These are phyloP conservation scores for Meandrina meandrites DNA, from an alignment of 92 coral and sea anemone species.

Conservation along the genomic window DNA sequence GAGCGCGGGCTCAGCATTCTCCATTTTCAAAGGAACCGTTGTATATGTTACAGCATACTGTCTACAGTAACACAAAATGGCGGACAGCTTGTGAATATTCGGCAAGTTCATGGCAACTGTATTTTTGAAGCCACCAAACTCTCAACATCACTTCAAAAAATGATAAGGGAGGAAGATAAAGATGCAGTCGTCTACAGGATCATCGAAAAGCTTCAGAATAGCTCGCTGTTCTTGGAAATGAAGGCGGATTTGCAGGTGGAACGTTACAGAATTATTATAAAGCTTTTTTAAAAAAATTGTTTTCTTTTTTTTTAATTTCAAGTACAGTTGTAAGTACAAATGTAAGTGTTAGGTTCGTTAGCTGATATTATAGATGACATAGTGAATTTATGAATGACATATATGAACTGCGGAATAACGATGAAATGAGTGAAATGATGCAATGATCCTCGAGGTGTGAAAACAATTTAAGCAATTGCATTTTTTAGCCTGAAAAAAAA, in stretches of 20 bases:
- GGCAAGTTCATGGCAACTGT: slow-evolving; percentile 1
- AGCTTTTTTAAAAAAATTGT: too few species aligned
- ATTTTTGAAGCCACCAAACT: background rate
- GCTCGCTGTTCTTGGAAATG: slow-evolving; percentile 63
- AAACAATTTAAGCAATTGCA: too few species aligned
- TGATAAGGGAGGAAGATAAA: slow-evolving; percentile 36
- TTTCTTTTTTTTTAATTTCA: too few species aligned
- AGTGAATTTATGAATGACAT: too few species aligned
- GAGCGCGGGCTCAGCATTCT: background rate
- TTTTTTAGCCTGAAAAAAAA: too few species aligned
- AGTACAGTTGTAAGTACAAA: too few species aligned
- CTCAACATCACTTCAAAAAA: background rate
- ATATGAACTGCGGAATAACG: too few species aligned
- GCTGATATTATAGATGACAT: too few species aligned
- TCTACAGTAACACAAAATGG: slow-evolving; percentile 43
- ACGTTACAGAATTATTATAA: too few species aligned
- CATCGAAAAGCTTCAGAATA: slow-evolving; percentile 57
- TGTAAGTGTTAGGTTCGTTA: too few species aligned
- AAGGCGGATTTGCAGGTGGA: slow-evolving; percentile 76
- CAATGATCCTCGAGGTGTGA: too few species aligned
- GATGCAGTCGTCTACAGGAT: slow-evolving; percentile 12
- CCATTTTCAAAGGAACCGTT: background rate
- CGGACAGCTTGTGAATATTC: slow-evolving; percentile 2
- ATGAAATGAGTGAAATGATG: too few species aligned
- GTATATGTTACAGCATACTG: slow-evolving; percentile 3